Percentiles rank a stretch among this genome's conserved stretches.
These are phyloP conservation scores for Epirrita christyi DNA, from an alignment of 2,888 invertebrate genomes.

Conservation along the genomic window DNA sequence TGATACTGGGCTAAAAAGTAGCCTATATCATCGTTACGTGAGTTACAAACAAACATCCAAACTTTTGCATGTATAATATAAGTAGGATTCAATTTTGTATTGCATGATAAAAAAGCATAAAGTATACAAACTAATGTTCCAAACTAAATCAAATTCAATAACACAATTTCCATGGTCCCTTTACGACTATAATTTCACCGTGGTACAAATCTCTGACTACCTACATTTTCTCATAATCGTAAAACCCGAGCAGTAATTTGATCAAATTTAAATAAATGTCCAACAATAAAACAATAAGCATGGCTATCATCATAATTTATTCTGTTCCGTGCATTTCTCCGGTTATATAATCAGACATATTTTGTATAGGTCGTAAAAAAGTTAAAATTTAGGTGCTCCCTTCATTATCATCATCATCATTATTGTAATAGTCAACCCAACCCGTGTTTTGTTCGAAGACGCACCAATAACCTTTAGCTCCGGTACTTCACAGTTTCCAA, in stretches of 20 bases:
- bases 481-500: slow-evolving; percentile 38
- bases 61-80: too few relatives aligned
- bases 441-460: slow-evolving; percentile 29
- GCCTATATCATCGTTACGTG: too few relatives aligned
- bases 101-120: not conserved
- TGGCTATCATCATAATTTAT: slow-evolving; percentile 54
- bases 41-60: too few relatives aligned
- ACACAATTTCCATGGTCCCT: slow-evolving; percentile 33
- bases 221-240: slow-evolving; percentile 45
- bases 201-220: slow-evolving; percentile 38
- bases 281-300: slow-evolving; percentile 52
- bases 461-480: slow-evolving; percentile 25
- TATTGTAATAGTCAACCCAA: slow-evolving; percentile 30
- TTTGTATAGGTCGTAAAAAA: slow-evolving; percentile 34
- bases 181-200: slow-evolving; percentile 37
- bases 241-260: slow-evolving; percentile 57
- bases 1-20: too few relatives aligned
- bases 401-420: slow-evolving; percentile 39
- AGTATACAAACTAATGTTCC: slow-evolving; percentile 22
- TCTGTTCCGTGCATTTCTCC: slow-evolving; percentile 39
- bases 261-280: slow-evolving; percentile 64
- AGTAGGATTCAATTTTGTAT: not conserved
- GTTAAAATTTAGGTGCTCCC: slow-evolving; percentile 34
- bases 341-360: slow-evolving; percentile 42
- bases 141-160: slow-evolving; percentile 36